Conservation (phyloP, 2,888 invertebrate genomes). For the Pteria penguin region DNA sequence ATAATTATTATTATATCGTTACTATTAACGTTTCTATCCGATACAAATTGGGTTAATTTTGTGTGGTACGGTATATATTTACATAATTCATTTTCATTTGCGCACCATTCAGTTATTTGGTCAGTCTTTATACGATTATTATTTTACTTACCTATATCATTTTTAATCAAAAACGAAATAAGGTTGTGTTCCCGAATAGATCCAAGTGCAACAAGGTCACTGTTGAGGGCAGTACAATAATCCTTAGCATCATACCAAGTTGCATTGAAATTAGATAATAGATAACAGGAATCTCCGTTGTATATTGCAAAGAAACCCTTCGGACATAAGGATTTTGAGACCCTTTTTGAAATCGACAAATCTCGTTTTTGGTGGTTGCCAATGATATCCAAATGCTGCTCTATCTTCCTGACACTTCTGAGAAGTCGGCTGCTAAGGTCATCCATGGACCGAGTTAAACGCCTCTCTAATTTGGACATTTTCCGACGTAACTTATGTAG, state of each 20-base stretch:
- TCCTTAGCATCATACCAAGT: conserved; percentile 74
- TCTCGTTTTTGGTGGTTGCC: conserved; percentile 15
- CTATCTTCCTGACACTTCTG: conserved; percentile 65
- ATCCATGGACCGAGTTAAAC: conserved; percentile 54
- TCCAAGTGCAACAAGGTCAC: conserved; percentile 67
- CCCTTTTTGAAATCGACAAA: background rate
- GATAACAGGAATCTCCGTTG: conserved; percentile 69
- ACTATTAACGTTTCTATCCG: too few relatives aligned
- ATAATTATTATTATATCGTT: too few relatives aligned
- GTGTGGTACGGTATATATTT: too few relatives aligned
- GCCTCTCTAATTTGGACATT: conserved; percentile 49
- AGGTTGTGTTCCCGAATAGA: conserved; percentile 71
- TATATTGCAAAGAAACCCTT: conserved; percentile 64
- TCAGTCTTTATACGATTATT: background rate
- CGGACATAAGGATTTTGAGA: conserved; percentile 54
- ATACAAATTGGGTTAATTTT: too few relatives aligned
- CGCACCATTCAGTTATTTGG: too few relatives aligned
- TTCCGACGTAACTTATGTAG: too few relatives aligned
- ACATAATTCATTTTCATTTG: too few relatives aligned
- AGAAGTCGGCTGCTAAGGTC: conserved; percentile 56
- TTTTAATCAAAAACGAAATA: conserved; percentile 70
- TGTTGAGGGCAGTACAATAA: conserved; percentile 70
- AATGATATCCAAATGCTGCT: conserved; percentile 45
- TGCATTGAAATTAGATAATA: conserved; percentile 70
- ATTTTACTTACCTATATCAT: conserved; percentile 60